Conservation (phyloP, 35 echinoderm and acorn worm genomes). For the Antedon bifida region DNA sequence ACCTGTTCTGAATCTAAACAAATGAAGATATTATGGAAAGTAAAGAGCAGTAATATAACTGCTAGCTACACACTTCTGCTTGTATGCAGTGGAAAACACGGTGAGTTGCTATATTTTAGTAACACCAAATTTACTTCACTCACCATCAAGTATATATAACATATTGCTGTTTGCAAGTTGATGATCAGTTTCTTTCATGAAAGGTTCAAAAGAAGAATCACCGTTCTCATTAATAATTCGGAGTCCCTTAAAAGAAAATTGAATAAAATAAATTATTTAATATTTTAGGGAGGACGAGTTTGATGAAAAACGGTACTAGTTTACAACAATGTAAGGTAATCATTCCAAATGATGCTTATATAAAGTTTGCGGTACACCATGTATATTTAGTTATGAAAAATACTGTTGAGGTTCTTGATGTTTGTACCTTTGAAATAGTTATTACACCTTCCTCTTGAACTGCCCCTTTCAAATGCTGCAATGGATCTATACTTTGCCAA, state of each 20-base stretch:
- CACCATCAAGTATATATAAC: neutral
- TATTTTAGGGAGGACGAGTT: no score
- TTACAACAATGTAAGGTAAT: no score
- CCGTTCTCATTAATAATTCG: neutral
- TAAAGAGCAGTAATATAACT: no score
- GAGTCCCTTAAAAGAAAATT: neutral
- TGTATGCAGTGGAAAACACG: neutral
- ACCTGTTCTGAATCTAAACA: constrained; percentile 31
- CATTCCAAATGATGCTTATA: no score
- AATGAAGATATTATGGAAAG: neutral
- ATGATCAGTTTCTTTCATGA: neutral
- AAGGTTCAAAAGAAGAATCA: neutral
- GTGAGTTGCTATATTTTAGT: neutral
- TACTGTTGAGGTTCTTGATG: no score
- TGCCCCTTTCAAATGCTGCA: neutral
- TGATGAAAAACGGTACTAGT: no score
- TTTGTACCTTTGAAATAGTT: neutral
- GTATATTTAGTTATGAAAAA: no score
- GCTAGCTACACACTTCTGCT: neutral
- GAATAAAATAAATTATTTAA: no score
- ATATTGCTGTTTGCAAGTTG: neutral
- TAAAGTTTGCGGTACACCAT: no score
- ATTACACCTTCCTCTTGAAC: neutral
- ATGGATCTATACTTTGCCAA: neutral
- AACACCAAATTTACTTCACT: neutral